These are phyloP conservation scores for Mesochorus sp. DNA, from an alignment of 2,888 invertebrate species.

Conservation along the genomic window DNA sequence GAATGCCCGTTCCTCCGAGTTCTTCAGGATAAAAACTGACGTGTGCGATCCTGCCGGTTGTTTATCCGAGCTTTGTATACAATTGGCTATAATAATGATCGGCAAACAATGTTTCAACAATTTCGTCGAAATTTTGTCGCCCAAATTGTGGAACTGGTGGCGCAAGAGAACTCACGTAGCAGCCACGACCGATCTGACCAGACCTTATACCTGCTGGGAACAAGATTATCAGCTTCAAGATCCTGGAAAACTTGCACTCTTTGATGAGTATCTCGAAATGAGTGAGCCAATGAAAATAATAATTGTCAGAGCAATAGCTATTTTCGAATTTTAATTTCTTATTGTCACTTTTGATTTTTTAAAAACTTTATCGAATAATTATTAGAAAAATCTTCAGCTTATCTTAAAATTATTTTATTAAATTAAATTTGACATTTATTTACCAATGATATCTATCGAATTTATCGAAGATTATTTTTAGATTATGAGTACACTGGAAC, in stretches of 20 bases:
- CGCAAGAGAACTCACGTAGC: conserved; percentile 90
- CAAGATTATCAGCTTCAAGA: conserved; percentile 96
- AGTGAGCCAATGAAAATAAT: conserved; percentile 86
- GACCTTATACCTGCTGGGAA: conserved; percentile 94
- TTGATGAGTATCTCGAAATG: conserved; percentile 99
- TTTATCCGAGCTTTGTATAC: conserved; percentile 94
- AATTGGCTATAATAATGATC: conserved; percentile 96
- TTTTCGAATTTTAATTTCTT: not conserved
- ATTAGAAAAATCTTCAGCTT: no score
- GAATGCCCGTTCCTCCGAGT: conserved; percentile 88
- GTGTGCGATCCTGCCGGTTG: conserved; percentile 97
- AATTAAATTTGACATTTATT: no score
- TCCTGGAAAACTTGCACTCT: conserved; percentile 93
- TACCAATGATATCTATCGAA: no score
- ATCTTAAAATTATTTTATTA: no score
- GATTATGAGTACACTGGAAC: no score
- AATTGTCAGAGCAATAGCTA: not conserved
- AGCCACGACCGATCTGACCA: conserved; percentile 88
- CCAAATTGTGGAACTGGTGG: conserved; percentile 97
- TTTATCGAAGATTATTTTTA: no score
- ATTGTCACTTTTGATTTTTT: not conserved
- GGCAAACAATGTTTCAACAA: conserved; percentile 98
- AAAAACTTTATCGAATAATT: no score
- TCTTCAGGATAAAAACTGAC: conserved; percentile 91
- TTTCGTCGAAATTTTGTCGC: conserved; percentile 94